These are phyloP conservation scores for Bothrops jararaca DNA, from an alignment of 2,113 vertebrate species.

Conservation along the genomic window DNA sequence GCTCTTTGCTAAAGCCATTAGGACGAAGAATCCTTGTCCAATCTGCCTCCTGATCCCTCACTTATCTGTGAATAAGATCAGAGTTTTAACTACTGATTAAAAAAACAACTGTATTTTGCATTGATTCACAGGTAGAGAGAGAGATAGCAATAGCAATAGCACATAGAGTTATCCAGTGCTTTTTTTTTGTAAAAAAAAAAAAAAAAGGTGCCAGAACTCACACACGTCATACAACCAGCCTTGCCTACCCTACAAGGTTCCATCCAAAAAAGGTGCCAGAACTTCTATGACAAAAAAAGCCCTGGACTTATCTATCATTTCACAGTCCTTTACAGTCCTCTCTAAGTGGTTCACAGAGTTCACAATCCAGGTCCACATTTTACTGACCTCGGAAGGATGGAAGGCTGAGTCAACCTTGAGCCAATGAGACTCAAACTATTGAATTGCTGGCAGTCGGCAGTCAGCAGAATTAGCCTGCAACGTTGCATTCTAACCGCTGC, in stretches of 20 bases:
- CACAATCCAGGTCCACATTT: background rate
- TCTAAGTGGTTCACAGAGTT: background rate
- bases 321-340: background rate
- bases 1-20: background rate
- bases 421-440: background rate
- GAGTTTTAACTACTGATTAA: background rate
- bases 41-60: background rate
- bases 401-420: background rate
- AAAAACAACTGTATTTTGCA: background rate
- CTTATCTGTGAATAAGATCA: background rate
- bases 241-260: no score
- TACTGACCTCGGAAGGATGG: background rate
- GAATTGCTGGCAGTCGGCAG: background rate
- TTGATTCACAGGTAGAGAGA: background rate
- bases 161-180: background rate
- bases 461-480: background rate
- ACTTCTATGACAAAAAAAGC: no score
- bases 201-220: no score
- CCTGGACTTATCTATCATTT: background rate
- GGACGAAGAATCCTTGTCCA: background rate
- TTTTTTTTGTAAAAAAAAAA: no score
- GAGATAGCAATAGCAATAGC: background rate
- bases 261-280: no score
- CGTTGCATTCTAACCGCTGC: background rate
- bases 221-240: no score